Base-by-base conservation (phyloP, 2,888 invertebrate species). In the Mythimna ferrago region DNA sequence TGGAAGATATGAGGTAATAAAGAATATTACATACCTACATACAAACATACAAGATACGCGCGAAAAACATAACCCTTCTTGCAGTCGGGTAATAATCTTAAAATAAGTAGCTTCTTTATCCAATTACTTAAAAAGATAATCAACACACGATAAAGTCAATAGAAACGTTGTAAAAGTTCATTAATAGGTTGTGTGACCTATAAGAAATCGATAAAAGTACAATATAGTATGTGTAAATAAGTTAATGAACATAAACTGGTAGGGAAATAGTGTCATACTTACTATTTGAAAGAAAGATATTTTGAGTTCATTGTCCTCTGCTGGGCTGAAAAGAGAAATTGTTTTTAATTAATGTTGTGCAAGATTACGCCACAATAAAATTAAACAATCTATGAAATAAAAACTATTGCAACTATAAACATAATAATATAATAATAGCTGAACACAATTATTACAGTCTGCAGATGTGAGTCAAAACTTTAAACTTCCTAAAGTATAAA, bases 211-310 rank as follows among this genome's bases (percentile, higher is more conserved):
- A 19, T 19, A 35, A 69, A 9, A 3, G 19, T 32, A 4, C 35
- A 6, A 32, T 67, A 61, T 21, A 48, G 6, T 19, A 53, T 0
- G 6, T 19, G 4, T 11, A 6, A 51, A 51, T 51, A 16, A 71
- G 2, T 7, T 35, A 19, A 11, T 48, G 48, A 14, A 51, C n/a
- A 41, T 38, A 38, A 60, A 10, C 35, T 38, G 5, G 10, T 57
- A 32, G 0, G 0, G 5, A 58, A 16, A 19, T 58, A 19, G 35
- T 48, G 26, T 38, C 51, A 61, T 65, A 86, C 90, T 91, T 76
- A 91, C 90, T 61, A 86, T 86, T 75, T 83, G 41, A 35, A 71
- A 26, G 41, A 71, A 86, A 1, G 82, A 85, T 73, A 86, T 68
- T 9, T 74, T 35, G 1, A 58, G 48, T 56, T 86, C 81, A 64